These are phyloP conservation scores for Rambutsinella grinnellia DNA, from an alignment of 2,888 invertebrate species.

Conservation along the genomic window DNA sequence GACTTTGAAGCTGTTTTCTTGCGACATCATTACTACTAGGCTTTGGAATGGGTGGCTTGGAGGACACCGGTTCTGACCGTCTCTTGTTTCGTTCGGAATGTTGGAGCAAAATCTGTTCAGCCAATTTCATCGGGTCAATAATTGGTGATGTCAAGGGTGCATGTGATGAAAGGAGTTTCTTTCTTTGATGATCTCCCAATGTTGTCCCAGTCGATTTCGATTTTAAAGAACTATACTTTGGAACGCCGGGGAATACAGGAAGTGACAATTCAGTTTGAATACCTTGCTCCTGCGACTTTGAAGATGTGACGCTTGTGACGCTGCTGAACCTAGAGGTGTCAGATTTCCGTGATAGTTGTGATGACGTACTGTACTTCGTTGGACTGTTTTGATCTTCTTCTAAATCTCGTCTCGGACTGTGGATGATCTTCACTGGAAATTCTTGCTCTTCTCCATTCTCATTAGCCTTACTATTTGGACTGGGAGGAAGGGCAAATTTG, in stretches of 20 bases:
- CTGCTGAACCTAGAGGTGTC: conserved; percentile 22
- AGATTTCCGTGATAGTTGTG: conserved; percentile 3
- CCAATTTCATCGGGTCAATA: conserved; percentile 3
- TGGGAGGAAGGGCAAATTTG: conserved; percentile 24
- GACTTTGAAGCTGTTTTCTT: too few species aligned
- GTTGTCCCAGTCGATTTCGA: background rate
- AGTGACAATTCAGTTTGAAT: conserved; percentile 30
- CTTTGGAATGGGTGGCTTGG: too few species aligned
- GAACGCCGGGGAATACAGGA: conserved; percentile 4
- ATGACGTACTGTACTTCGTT: background rate
- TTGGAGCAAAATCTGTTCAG: too few species aligned
- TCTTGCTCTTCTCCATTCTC: background rate
- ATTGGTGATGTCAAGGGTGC: too few species aligned
- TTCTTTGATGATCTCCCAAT: too few species aligned
- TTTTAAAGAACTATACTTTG: background rate
- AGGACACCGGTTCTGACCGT: too few species aligned
- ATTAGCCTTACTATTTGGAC: too few species aligned
- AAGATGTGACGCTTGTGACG: background rate
- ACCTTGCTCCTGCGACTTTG: conserved; percentile 13
- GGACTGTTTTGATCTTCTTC: background rate
- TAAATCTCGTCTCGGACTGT: background rate
- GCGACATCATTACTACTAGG: too few species aligned
- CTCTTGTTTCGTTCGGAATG: too few species aligned
- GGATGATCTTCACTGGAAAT: background rate
- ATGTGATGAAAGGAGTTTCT: too few species aligned